Conservation (phyloP, 2,113 vertebrate genomes). For the Gadus chalcogrammus region DNA sequence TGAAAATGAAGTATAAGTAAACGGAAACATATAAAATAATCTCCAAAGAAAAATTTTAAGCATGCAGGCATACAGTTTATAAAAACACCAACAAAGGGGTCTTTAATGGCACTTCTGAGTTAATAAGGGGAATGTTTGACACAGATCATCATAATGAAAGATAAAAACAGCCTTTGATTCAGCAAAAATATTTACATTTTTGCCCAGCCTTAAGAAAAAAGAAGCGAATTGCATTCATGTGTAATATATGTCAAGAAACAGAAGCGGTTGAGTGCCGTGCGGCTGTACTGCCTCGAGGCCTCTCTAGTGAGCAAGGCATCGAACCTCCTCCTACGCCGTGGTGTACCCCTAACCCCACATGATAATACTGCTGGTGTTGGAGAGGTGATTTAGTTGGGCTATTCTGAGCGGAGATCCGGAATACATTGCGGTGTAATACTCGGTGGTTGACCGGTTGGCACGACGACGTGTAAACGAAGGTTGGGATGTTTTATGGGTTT, state of each 20-base stretch:
- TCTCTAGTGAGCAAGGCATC: constrained; percentile 20
- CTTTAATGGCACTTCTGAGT: constrained; percentile 65
- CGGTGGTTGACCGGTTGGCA: constrained; percentile 19
- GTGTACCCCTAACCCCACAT: constrained; percentile 30
- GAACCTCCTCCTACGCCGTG: constrained; percentile 19
- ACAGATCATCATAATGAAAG: constrained; percentile 50
- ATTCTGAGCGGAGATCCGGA: constrained; percentile 27
- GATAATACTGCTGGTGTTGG: constrained; percentile 31
- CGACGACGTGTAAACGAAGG: constrained; percentile 15
- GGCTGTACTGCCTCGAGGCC: constrained; percentile 29
- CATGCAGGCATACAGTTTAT: constrained; percentile 80
- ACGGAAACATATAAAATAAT: constrained; percentile 70
- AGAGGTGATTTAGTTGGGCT: constrained; percentile 30
- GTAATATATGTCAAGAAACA: constrained; percentile 49
- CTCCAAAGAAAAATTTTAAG: constrained; percentile 68
- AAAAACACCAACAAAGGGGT: constrained; percentile 65
- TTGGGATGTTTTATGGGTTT: too few species aligned
- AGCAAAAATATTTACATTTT: constrained; percentile 11
- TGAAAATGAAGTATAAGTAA: constrained; percentile 75
- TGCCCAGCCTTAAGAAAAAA: constrained; percentile 46
- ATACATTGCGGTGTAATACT: constrained; percentile 35
- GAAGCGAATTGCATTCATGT: constrained; percentile 40
- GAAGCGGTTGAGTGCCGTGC: constrained; percentile 6
- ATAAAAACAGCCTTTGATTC: constrained; percentile 33
- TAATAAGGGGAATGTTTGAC: constrained; percentile 54